Conservation (phyloP, 2,113 vertebrate genomes). For the Trematocara variabile region DNA sequence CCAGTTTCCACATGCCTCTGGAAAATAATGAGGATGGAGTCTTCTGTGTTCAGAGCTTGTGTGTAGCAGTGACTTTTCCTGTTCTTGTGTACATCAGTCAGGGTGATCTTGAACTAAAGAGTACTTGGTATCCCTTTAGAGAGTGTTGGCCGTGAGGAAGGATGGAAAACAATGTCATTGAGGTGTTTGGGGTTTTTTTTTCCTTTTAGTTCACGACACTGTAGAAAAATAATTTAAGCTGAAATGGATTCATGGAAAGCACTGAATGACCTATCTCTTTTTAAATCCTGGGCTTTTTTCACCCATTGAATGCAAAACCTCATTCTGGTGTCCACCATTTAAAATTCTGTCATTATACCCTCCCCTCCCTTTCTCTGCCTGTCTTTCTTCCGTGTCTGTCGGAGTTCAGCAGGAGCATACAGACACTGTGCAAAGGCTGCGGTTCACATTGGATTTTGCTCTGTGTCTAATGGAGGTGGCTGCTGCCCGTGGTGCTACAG, state of each 20-base stretch:
- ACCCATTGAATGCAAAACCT: background rate
- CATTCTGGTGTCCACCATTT: background rate
- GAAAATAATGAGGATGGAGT: background rate
- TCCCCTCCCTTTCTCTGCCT: background rate
- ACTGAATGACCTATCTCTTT: background rate
- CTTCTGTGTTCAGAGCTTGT: background rate
- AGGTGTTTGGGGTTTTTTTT: background rate
- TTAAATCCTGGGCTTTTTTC: background rate
- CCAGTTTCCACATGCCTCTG: background rate
- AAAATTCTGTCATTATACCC: background rate
- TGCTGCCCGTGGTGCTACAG: slow-evolving; percentile 67
- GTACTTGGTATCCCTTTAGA: background rate
- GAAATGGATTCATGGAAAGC: background rate
- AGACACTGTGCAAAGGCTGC: slow-evolving; percentile 83
- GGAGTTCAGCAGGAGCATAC: slow-evolving; percentile 90
- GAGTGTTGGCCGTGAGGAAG: background rate
- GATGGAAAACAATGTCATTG: background rate
- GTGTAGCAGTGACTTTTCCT: background rate
- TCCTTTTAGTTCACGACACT: background rate
- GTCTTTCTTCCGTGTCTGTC: background rate
- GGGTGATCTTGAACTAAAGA: background rate
- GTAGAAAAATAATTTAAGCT: background rate
- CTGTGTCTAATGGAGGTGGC: slow-evolving; percentile 90
- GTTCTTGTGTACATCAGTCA: background rate
- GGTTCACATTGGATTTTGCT: slow-evolving; percentile 87